Percentiles rank a stretch among this genome's conserved stretches.
Conservation (phyloP, 1,140 invertebrate genomes). For the Achroia grisella region DNA sequence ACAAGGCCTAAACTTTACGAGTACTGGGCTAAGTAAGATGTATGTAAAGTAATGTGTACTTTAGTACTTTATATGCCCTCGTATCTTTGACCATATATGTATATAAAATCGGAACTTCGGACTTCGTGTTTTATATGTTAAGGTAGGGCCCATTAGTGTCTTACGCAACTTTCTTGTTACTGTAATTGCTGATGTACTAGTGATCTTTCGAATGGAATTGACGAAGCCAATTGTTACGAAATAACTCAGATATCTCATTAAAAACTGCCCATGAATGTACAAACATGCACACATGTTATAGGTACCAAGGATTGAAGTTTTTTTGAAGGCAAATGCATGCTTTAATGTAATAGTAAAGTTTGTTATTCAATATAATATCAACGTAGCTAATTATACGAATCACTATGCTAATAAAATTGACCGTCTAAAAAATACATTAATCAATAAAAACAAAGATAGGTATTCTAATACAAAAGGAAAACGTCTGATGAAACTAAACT, state of each 20-base stretch:
- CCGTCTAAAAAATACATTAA: no score
- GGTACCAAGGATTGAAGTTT: neutral
- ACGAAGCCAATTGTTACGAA: constrained; percentile 39
- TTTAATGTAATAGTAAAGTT: constrained; percentile 3
- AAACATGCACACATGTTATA: neutral
- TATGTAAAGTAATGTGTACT: no score
- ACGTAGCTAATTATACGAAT: no score
- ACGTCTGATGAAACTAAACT: constrained; percentile 33
- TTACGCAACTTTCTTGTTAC: constrained; percentile 56
- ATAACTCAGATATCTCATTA: constrained; percentile 8
- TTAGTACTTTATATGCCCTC: neutral
- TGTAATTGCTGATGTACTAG: constrained; percentile 39
- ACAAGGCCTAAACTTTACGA: no score
- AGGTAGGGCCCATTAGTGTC: constrained; percentile 46
- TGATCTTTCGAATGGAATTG: constrained; percentile 45
- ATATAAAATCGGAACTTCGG: constrained; percentile 27
- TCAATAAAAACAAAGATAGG: neutral
- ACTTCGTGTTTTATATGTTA: constrained; percentile 45
- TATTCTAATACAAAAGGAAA: neutral
- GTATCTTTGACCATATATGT: neutral
- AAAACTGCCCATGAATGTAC: neutral
- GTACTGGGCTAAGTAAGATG: no score
- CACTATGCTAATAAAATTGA: no score
- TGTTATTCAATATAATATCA: no score
- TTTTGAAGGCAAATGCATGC: neutral